Evolutionary conservation across 2,113 vertebrate genomes (phyloP).

Genomic region (Otus sunia): DNA sequence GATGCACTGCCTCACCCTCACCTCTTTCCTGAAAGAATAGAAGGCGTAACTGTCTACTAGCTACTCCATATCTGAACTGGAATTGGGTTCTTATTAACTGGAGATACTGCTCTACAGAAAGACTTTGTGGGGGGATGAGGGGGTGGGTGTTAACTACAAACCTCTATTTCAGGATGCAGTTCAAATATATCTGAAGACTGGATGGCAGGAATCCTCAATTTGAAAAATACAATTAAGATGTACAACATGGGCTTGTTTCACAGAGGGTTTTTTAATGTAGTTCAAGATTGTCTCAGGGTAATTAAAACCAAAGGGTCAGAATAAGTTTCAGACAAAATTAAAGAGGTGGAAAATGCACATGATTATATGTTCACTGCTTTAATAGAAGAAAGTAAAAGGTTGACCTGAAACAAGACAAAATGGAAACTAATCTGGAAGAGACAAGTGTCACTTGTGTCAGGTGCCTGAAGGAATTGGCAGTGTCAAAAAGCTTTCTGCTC

Average conservation of each 20-base stretch:
- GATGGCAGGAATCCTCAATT: not conserved
- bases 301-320: conserved; percentile 34
- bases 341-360: not conserved
- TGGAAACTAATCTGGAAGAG: not conserved
- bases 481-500: not conserved
- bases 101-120: not conserved
- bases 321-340: not conserved
- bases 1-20: not conserved
- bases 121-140: not conserved
- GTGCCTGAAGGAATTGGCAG: not conserved
- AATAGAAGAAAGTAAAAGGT: conserved; percentile 3
- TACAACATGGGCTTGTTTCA: not conserved
- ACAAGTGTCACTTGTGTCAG: not conserved
- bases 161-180: not conserved
- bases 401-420: not conserved
- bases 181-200: conserved; percentile 23
- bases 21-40: not conserved
- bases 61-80: not conserved
- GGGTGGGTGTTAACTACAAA: not conserved
- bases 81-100: not conserved
- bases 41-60: not conserved
- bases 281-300: conserved; percentile 21
- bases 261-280: conserved; percentile 17
- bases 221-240: conserved; percentile 16
- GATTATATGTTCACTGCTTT: not conserved